These are phyloP conservation scores for Isoperla grammatica DNA, from an alignment of 2,888 invertebrate genomes.

Conservation along the genomic window DNA sequence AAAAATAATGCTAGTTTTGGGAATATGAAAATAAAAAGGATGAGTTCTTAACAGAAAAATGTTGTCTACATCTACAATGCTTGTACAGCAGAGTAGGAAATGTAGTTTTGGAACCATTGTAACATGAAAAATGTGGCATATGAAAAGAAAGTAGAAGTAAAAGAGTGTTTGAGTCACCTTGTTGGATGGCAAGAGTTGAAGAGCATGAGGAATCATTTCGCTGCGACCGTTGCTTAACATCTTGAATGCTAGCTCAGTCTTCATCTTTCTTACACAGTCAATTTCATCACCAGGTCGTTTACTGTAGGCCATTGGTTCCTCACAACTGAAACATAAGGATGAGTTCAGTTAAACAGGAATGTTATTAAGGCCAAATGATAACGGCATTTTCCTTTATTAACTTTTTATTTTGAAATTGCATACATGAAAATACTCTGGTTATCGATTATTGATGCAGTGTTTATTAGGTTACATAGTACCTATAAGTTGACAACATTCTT, in stretches of 20 bases:
- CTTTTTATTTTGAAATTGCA: background rate
- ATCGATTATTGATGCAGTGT: background rate
- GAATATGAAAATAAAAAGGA: too few species aligned
- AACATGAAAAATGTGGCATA: too few species aligned
- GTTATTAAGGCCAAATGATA: too few species aligned
- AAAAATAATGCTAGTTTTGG: too few species aligned
- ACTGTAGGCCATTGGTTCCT: conserved; percentile 46
- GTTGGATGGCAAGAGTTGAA: conserved; percentile 64
- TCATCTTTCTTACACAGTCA: conserved; percentile 59
- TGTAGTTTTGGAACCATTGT: too few species aligned
- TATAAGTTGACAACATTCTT: too few species aligned
- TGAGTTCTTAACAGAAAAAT: too few species aligned
- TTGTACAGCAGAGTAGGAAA: too few species aligned
- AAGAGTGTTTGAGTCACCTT: conserved; percentile 44
- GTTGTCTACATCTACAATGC: too few species aligned
- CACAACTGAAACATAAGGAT: conserved; percentile 47
- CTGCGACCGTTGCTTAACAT: conserved; percentile 73
- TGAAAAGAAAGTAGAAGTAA: too few species aligned
- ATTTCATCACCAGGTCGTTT: conserved; percentile 45
- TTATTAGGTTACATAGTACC: too few species aligned
- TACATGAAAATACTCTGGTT: background rate
- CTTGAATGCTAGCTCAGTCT: conserved; percentile 71
- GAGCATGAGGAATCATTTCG: conserved; percentile 70
- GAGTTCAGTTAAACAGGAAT: too few species aligned
- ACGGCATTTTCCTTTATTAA: background rate